These are phyloP conservation scores for Poicephalus gulielmi DNA, from an alignment of 2,113 vertebrate species.

Conservation along the genomic window DNA sequence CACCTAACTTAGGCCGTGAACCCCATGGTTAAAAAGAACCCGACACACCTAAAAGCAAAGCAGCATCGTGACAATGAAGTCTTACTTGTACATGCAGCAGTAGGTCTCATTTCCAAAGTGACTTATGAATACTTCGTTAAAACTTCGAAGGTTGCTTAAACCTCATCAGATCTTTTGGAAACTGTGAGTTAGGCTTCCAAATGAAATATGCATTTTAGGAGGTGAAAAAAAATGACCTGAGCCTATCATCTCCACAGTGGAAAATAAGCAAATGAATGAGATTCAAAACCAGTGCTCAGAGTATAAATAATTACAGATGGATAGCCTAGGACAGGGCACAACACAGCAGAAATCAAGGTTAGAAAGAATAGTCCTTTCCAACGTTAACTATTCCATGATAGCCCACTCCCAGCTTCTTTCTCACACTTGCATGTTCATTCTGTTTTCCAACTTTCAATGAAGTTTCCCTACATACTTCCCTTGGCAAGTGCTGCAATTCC, in stretches of 20 bases:
- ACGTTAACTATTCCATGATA: not conserved
- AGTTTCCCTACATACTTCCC: not conserved
- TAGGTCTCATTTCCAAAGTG: not conserved
- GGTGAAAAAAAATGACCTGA: accelerated
- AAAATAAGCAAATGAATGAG: not conserved
- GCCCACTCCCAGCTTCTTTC: not conserved
- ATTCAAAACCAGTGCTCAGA: not conserved
- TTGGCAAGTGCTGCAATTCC: not conserved
- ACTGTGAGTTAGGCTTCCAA: not conserved
- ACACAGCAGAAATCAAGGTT: not conserved
- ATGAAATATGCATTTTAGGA: not conserved
- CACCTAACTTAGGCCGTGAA: not conserved
- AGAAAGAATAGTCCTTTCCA: not conserved
- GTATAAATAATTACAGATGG: not conserved
- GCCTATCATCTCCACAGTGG: not conserved
- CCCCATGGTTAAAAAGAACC: not conserved
- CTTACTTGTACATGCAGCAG: too few relatives aligned
- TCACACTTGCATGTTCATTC: not conserved
- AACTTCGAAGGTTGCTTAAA: not conserved
- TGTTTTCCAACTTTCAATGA: not conserved
- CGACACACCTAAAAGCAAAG: not conserved
- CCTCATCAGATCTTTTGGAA: not conserved
- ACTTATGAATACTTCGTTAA: not conserved
- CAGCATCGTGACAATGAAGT: not conserved
- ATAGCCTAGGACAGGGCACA: not conserved